A percentile compares a stretch with the other conserved stretches of the same genome.
Evolutionary conservation across 2,113 vertebrate species (phyloP).

Genomic region (Crotalus viridis): DNA sequence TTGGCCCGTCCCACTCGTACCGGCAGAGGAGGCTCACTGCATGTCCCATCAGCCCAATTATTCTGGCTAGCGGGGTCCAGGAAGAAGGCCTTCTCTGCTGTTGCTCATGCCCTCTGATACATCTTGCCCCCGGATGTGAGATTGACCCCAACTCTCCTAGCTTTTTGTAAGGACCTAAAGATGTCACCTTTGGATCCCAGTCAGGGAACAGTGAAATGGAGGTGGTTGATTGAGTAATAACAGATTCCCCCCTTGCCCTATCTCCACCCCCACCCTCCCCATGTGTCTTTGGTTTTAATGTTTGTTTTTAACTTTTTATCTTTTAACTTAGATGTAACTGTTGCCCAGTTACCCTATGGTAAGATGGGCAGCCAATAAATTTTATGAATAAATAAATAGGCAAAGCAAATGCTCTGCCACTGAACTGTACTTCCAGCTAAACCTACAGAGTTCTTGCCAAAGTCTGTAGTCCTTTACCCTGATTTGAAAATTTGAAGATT

Average conservation of each 20-base stretch:
- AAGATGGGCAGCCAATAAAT: too few relatives aligned
- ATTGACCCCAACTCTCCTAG: too few relatives aligned
- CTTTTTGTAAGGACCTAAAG: too few relatives aligned
- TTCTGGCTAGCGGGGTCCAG: too few relatives aligned
- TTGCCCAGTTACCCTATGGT: too few relatives aligned
- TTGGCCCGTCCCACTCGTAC: too few relatives aligned
- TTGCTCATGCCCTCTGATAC: too few relatives aligned
- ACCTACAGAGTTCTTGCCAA: background rate
- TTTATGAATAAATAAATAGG: background rate
- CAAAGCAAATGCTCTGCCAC: background rate
- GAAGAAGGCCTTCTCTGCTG: too few relatives aligned
- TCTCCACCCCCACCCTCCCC: background rate
- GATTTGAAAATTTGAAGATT: background rate
- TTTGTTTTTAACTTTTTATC: background rate
- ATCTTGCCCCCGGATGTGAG: too few relatives aligned
- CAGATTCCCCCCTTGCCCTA: too few relatives aligned
- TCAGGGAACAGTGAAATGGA: background rate
- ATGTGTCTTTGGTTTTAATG: background rate
- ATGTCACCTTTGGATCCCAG: background rate
- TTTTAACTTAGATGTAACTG: background rate
- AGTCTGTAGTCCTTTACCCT: background rate
- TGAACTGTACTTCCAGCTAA: background rate
- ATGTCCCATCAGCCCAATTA: too few relatives aligned
- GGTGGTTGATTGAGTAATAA: background rate
- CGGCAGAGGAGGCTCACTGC: too few relatives aligned